A percentile compares a stretch with the other conserved stretches of the same genome.
These are phyloP conservation scores for Euwallacea fornicatus DNA, from an alignment of 1,140 invertebrate genomes.

Conservation along the genomic window DNA sequence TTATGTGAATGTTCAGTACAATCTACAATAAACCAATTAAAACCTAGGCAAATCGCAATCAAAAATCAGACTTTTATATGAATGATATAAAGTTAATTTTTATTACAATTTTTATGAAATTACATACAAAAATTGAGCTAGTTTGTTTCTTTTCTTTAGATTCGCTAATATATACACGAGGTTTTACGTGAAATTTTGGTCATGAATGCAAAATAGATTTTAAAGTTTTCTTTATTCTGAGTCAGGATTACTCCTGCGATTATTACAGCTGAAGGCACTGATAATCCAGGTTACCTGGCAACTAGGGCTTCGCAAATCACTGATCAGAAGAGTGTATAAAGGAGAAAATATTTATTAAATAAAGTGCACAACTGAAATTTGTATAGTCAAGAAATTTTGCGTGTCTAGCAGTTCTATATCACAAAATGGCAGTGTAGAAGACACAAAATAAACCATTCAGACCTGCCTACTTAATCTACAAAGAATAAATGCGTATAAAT, in stretches of 20 bases:
- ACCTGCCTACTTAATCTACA: constrained; percentile 4
- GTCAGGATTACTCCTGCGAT: neutral
- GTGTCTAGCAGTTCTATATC: constrained; percentile 26
- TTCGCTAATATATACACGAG: constrained; percentile 26
- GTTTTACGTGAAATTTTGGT: constrained; percentile 31
- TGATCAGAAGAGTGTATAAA: no score
- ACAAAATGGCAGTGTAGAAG: constrained; percentile 41
- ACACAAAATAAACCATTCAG: constrained; percentile 19
- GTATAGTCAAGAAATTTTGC: constrained; percentile 16
- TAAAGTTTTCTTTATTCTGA: neutral
- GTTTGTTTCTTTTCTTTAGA: constrained; percentile 22
- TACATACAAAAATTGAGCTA: constrained; percentile 40
- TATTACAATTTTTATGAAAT: constrained; percentile 25
- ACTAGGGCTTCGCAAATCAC: neutral
- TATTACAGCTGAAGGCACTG: constrained; percentile 20
- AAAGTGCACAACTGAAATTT: no score
- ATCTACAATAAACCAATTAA: constrained; percentile 30
- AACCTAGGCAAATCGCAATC: constrained; percentile 26
- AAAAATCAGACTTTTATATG: constrained; percentile 40
- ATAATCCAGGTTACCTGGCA: constrained; percentile 12
- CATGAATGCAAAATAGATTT: constrained; percentile 36
- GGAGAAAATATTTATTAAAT: neutral
- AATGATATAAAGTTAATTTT: constrained; percentile 19
- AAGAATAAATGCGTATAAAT: constrained; percentile 3
- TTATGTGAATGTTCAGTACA: constrained; percentile 42